Evolutionary conservation across 2,797 vertebrate genomes (phyloP).

Genomic region (Zenarchopterus dispar): DNA sequence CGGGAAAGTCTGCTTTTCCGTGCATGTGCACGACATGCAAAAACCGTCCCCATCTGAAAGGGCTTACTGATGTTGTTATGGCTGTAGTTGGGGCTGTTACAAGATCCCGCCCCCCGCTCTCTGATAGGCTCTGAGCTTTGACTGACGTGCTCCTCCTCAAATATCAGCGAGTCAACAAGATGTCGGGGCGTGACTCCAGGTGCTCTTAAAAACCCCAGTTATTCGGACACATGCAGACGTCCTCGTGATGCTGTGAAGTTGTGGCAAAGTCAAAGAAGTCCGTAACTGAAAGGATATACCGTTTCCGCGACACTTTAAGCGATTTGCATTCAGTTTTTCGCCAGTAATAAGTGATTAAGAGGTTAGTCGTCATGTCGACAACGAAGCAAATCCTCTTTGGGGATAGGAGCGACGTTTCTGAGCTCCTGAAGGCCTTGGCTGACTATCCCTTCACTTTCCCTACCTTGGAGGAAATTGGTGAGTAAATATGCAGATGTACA

Average conservation of each 20-base stretch:
- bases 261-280: constrained; percentile 39
- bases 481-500: constrained; percentile 33
- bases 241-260: constrained; percentile 66
- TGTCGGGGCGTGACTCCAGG: constrained; percentile 3
- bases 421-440: constrained; percentile 88
- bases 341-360: background rate
- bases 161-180: background rate
- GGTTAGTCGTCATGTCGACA: constrained; percentile 62
- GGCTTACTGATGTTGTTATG: constrained; percentile 18
- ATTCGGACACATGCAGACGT: constrained; percentile 39
- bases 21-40: constrained; percentile 53
- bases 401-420: constrained; percentile 82
- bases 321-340: background rate
- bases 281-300: background rate
- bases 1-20: no score
- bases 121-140: constrained; percentile 30
- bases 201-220: background rate
- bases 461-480: constrained; percentile 84
- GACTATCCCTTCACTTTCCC: constrained; percentile 87
- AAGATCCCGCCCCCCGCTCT: constrained; percentile 18
- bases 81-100: no score
- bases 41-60: background rate
- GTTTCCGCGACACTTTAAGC: background rate
- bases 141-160: constrained; percentile 10
- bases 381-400: constrained; percentile 45